These are phyloP conservation scores for Apamea anceps DNA, from an alignment of 2,888 invertebrate species.

Conservation along the genomic window DNA sequence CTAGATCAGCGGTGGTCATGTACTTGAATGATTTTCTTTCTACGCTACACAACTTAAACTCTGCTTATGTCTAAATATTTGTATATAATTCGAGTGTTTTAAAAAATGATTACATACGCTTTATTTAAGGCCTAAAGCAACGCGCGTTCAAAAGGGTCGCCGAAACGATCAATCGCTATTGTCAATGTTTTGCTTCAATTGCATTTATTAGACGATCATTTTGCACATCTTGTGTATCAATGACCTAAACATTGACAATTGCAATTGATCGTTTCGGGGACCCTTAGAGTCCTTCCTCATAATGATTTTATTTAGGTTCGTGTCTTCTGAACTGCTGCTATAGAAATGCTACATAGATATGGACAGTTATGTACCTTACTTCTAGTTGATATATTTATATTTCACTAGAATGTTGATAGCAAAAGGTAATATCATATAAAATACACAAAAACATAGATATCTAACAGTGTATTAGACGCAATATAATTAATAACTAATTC, in stretches of 20 bases:
- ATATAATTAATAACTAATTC: constrained; percentile 28
- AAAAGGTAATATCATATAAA: not conserved
- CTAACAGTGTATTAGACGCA: not conserved
- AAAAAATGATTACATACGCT: too few relatives aligned
- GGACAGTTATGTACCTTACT: not conserved
- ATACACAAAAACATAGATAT: not conserved
- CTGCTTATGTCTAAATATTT: constrained; percentile 16
- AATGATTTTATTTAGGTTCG: not conserved
- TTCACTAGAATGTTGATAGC: not conserved
- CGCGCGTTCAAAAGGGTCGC: too few relatives aligned
- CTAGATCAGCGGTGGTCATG: not conserved
- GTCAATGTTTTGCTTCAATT: too few relatives aligned
- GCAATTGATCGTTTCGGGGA: too few relatives aligned
- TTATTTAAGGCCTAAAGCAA: too few relatives aligned
- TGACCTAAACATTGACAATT: too few relatives aligned
- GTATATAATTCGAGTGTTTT: not conserved
- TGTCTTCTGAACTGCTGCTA: too few relatives aligned
- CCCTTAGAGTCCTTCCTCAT: not conserved
- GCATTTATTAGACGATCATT: too few relatives aligned
- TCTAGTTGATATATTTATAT: not conserved
- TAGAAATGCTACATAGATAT: not conserved
- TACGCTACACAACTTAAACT: not conserved
- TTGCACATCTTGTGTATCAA: too few relatives aligned
- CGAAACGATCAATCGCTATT: too few relatives aligned
- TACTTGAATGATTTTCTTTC: not conserved